Conservation (phyloP, 2,888 invertebrate species). For the Drosophila mulleri region DNA sequence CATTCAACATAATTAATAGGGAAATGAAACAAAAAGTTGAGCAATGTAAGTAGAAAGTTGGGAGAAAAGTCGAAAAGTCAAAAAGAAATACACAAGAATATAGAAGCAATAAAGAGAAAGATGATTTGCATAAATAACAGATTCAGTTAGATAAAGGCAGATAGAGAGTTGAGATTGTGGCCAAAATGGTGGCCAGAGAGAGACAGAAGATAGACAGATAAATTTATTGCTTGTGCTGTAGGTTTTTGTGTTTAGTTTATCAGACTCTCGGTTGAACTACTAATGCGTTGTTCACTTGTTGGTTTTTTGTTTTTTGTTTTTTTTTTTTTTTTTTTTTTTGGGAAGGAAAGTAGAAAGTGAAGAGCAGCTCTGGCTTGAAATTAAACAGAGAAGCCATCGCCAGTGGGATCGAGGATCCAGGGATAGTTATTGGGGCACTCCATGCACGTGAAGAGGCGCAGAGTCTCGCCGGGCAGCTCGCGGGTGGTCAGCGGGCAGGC, state of each 20-base stretch:
- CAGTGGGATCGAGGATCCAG: constrained; percentile 97
- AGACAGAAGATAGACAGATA: constrained; percentile 14
- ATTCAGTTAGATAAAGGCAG: neutral
- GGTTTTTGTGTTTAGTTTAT: constrained; percentile 77
- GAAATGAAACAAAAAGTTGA: constrained; percentile 31
- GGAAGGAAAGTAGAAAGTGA: constrained; percentile 21
- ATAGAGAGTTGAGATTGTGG: neutral
- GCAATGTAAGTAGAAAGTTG: constrained; percentile 24
- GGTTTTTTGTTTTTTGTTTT: constrained; percentile 44
- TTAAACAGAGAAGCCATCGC: constrained; percentile 95
- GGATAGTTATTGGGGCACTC: constrained; percentile 98
- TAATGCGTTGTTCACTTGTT: constrained; percentile 74
- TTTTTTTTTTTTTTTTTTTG: constrained; percentile 9
- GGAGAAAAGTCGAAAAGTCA: constrained; percentile 6
- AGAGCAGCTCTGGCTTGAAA: constrained; percentile 72
- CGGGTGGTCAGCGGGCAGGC: constrained; percentile 95
- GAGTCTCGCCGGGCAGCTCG: constrained; percentile 95
- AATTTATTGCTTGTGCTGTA: constrained; percentile 44
- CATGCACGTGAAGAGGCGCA: constrained; percentile 97
- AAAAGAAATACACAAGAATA: constrained; percentile 25
- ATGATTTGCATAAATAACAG: constrained; percentile 62
- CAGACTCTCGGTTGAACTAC: constrained; percentile 86
- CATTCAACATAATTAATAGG: constrained; percentile 56
- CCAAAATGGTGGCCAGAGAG: neutral
- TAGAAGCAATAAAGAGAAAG: constrained; percentile 27